Base-by-base conservation (phyloP, 2,888 invertebrate species). In the Hypena proboscidalis region DNA sequence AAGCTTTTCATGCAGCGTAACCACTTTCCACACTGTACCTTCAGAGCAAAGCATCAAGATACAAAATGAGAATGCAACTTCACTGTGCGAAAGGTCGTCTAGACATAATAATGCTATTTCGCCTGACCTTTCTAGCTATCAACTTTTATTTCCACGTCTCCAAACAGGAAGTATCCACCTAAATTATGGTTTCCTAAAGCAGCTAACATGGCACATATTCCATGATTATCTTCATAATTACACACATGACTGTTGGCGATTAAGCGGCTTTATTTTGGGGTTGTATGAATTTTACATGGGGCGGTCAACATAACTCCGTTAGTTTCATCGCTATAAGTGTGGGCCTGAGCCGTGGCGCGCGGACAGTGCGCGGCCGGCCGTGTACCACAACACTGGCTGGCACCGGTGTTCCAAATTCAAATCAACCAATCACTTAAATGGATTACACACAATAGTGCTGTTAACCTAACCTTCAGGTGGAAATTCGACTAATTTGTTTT, bases 301-400 rank as follows among this genome's bases (percentile, higher is more conserved):
- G 82, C 79, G 83, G 85, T 73, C 80, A 79, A 51, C 66, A 45
- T 57, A 67, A 59, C 70, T 71, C 73, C 74, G 80, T 76, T 76
- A 75, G 73, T 73, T 76, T 53, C 61, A 65, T 70, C 67, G 76
- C 75, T 88, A 86, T 87, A 87, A 85, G 85, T 80, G 83, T 73
- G 58, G 81, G 81, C 66, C 58, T 77, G 57, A 66, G 67, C 50
- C 55, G 68, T 66, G 49, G 74, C 77, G 77, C 72, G 71, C 81
- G 87, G 86, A 77, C 89, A 89, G 89, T 90, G 77, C 76, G 78
- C 86, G 83, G 77, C 77, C 85, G 83, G 83, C 83, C 83, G 87
- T 78, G 82, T 81, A 77, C 78, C 78, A 77, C 74, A 76, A 77
- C 80, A 81, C 85, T 70, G 85, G 77, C 85, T 83, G 86, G 78